Evolutionary conservation across 2,113 vertebrate species (phyloP).

Genomic region (Caretta caretta): DNA sequence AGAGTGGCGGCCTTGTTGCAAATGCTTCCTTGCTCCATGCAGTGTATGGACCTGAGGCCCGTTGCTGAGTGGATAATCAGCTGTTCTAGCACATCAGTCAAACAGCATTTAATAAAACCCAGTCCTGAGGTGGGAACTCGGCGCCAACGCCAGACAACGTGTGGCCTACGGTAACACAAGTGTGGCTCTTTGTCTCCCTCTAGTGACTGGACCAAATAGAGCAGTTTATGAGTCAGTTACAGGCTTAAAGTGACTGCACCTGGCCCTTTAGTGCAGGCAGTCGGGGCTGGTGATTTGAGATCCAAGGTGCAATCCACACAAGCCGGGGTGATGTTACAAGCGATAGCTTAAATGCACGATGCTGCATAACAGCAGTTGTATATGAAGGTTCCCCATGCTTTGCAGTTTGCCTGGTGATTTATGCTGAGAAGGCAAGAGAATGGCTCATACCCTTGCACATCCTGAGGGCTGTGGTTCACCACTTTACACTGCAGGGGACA

Average conservation of each 20-base stretch:
- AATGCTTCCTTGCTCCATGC: not conserved
- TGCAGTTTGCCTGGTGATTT: not conserved
- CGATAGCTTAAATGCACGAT: not conserved
- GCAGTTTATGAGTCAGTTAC: not conserved
- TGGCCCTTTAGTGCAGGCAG: not conserved
- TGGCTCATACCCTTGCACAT: not conserved
- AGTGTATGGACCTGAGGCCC: not conserved
- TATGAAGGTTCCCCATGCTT: not conserved
- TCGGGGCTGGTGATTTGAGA: not conserved
- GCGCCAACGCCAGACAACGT: not conserved
- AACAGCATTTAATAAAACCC: not conserved
- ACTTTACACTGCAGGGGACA: too few relatives aligned
- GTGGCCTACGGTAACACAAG: not conserved
- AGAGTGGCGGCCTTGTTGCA: not conserved
- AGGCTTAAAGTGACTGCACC: too few relatives aligned
- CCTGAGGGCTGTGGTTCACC: too few relatives aligned
- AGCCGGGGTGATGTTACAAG: not conserved
- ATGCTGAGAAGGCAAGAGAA: not conserved
- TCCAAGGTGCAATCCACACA: not conserved
- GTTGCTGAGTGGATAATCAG: not conserved
- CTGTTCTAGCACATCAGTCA: not conserved
- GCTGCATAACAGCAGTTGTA: not conserved
- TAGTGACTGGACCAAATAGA: not conserved
- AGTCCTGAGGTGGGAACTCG: not conserved
- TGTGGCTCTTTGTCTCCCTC: not conserved